Conservation (phyloP, 1,140 invertebrate genomes). For the Diorhabda carinulata region DNA sequence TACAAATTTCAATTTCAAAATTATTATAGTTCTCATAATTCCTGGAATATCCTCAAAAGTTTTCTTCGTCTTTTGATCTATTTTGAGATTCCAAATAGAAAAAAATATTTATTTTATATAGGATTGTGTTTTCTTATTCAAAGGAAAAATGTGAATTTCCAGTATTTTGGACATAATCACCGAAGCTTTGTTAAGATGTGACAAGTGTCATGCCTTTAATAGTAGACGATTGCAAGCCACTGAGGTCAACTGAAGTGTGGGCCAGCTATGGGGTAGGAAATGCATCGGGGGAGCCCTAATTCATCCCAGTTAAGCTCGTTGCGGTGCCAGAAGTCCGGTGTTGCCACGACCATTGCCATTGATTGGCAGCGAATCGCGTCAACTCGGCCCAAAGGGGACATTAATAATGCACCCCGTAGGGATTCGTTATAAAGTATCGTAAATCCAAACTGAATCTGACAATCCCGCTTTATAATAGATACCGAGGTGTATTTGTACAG, state of each 20-base stretch:
- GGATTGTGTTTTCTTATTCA: too few species aligned
- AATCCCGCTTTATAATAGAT: constrained; percentile 5
- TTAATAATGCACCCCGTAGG: constrained; percentile 45
- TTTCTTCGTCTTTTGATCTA: too few species aligned
- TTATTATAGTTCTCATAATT: too few species aligned
- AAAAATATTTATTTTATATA: too few species aligned
- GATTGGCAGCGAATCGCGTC: constrained; percentile 46
- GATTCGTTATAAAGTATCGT: constrained; percentile 38
- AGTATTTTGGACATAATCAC: too few species aligned
- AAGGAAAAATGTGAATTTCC: too few species aligned
- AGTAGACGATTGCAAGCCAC: not conserved
- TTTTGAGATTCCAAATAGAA: too few species aligned
- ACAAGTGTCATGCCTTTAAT: too few species aligned
- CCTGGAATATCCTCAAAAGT: too few species aligned
- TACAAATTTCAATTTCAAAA: too few species aligned
- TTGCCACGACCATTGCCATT: constrained; percentile 37
- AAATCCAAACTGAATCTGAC: constrained; percentile 28
- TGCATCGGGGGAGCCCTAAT: constrained; percentile 37
- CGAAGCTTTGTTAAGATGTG: too few species aligned
- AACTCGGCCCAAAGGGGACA: constrained; percentile 41
- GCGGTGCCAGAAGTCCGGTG: constrained; percentile 32
- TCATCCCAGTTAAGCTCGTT: constrained; percentile 44
- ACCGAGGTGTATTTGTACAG: not conserved
- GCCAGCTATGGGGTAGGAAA: not conserved
- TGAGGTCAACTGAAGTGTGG: not conserved